A percentile compares a stretch with the other conserved stretches of the same genome.
These are phyloP conservation scores for Larimichthys polyactis DNA, from an alignment of 2,113 vertebrate species.

Conservation along the genomic window DNA sequence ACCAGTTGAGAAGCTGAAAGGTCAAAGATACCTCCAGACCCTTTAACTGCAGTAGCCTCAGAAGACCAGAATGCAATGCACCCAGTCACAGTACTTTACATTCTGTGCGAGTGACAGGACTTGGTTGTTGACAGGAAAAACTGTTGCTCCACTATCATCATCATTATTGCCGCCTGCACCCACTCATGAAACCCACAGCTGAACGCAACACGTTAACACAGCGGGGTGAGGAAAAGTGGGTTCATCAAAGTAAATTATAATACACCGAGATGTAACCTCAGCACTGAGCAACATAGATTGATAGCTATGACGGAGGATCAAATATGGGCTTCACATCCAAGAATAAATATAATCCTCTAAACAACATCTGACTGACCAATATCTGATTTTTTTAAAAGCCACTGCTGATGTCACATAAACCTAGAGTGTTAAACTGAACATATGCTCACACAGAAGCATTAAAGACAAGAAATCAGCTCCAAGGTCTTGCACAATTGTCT, in stretches of 20 bases:
- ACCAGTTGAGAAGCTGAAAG: not conserved
- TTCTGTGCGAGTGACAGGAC: constrained; percentile 41
- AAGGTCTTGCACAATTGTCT: constrained; percentile 22
- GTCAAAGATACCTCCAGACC: not conserved
- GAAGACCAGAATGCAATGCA: constrained; percentile 31
- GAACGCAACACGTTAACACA: constrained; percentile 56
- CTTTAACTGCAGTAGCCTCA: constrained; percentile 2
- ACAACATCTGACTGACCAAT: not conserved
- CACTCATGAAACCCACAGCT: constrained; percentile 59
- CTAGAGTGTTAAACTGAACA: not conserved
- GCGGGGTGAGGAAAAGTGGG: constrained; percentile 39
- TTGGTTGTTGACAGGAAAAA: constrained; percentile 50
- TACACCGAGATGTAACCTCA: constrained; percentile 10
- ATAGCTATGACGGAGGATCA: not conserved
- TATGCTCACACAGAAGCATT: constrained; percentile 26
- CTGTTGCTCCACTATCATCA: constrained; percentile 65
- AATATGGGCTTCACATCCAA: not conserved
- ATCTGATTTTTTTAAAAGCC: not conserved
- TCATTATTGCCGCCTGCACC: constrained; percentile 63
- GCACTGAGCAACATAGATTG: not conserved
- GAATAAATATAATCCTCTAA: not conserved
- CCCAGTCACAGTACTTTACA: constrained; percentile 11
- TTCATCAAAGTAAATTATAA: constrained; percentile 50
- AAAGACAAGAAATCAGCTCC: not conserved
- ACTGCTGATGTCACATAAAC: not conserved